Conservation (phyloP, 2,888 invertebrate species). For the Crepidodera aurea region DNA sequence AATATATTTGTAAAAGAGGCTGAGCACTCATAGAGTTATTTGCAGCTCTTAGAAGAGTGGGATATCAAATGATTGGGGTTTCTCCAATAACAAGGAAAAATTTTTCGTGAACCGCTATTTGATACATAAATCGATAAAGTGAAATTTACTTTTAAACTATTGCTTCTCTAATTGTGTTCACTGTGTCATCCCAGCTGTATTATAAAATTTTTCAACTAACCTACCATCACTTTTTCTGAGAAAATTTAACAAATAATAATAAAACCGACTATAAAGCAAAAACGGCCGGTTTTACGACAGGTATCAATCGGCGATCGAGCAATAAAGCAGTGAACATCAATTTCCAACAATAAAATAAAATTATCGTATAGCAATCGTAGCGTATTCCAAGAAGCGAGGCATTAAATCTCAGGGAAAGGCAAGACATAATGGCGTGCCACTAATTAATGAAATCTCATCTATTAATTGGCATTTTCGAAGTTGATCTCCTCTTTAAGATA, state of each 20-base stretch:
- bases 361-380: conserved; percentile 28
- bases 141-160: too few relatives aligned
- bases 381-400: conserved; percentile 31
- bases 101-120: too few relatives aligned
- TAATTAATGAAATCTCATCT: conserved; percentile 44
- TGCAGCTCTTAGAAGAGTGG: too few relatives aligned
- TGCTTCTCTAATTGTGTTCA: too few relatives aligned
- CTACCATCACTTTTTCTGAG: conserved; percentile 1
- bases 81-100: too few relatives aligned
- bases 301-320: conserved; percentile 27
- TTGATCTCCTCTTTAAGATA: background rate
- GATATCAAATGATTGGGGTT: too few relatives aligned
- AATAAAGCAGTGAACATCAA: conserved; percentile 41
- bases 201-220: background rate
- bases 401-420: conserved; percentile 39
- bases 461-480: conserved; percentile 35
- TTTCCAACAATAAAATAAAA: conserved; percentile 42
- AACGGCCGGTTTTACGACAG: conserved; percentile 9
- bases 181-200: background rate
- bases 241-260: conserved; percentile 11
- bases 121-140: too few relatives aligned
- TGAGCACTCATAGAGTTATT: too few relatives aligned
- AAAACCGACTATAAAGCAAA: conserved; percentile 13
- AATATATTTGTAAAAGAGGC: too few relatives aligned
- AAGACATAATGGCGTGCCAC: conserved; percentile 34